These are phyloP conservation scores for Cavia aperea DNA, from an alignment of 2,113 vertebrate species.

Conservation along the genomic window DNA sequence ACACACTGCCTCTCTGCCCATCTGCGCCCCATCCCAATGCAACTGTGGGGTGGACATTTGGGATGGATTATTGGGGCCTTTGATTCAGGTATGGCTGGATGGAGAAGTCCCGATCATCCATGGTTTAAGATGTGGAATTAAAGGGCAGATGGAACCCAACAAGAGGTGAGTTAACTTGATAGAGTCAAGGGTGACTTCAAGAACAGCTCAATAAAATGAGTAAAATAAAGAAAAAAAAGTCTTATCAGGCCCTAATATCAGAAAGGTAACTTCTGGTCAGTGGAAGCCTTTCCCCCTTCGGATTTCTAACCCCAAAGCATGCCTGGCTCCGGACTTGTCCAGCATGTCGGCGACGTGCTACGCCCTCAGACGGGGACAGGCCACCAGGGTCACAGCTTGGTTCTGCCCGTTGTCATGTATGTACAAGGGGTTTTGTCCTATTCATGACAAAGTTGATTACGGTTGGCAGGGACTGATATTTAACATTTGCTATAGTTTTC, in stretches of 20 bases:
- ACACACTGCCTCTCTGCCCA: constrained; percentile 30
- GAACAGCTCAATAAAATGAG: neutral
- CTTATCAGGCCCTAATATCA: neutral
- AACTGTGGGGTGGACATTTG: constrained; percentile 39
- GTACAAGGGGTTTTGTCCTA: neutral
- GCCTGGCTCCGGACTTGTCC: neutral
- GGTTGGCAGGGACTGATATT: neutral
- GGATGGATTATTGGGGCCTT: constrained; percentile 44
- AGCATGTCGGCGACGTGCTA: too few relatives aligned
- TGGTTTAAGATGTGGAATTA: constrained; percentile 62
- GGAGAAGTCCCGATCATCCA: constrained; percentile 26
- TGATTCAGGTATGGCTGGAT: constrained; percentile 40
- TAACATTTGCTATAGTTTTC: neutral
- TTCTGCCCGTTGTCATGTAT: neutral
- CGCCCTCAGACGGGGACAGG: neutral
- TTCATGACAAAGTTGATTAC: neutral
- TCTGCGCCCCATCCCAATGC: constrained; percentile 31
- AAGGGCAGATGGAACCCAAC: constrained; percentile 56
- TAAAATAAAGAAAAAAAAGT: neutral
- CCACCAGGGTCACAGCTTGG: neutral
- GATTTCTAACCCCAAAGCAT: neutral
- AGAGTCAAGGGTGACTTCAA: constrained; percentile 36
- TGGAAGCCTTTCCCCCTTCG: neutral
- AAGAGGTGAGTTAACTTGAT: constrained; percentile 55
- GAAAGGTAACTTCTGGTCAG: neutral